Evolutionary conservation across 2,888 invertebrate genomes (phyloP), one percentile per base, ranked within the genome.

Genomic region (Matsumyia berberina): DNA sequence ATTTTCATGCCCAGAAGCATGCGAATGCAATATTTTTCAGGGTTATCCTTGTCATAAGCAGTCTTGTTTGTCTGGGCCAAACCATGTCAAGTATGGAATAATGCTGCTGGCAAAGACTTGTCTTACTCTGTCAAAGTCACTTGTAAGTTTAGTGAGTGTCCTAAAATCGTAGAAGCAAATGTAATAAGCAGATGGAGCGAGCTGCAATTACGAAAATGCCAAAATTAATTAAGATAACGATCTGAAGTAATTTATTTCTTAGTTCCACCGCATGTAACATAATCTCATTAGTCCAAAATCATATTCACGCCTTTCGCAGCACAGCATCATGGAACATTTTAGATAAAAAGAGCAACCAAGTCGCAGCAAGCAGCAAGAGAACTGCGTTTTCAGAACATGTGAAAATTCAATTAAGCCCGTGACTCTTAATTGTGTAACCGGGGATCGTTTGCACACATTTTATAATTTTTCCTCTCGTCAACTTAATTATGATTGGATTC

Each of bases 401-500:
- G 78, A 78, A 78, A 78, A 70, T 64, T 70, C 69, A 62, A 78
- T 78, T 78, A 78, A 70, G 53, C 35, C 29, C 44, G 24, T 24
- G 53, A 37, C 55, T 46, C 51, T 55, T 62, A 78, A 78, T 78
- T 70, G 55, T 62, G 70, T 55, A 33, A 29, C 29, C 55, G 62
- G 44, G 6, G 35, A 62, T 70, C 55, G 78, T 19, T 62, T 33
- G 44, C 53, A 55, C 44, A 19, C 35, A 39, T 66, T 67, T 46
- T 49, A 12, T 8, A 33, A 19, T 31, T 60, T 70, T 55, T 44
- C 31, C 24, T 70, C n/a, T 24, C 49, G 69, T 62, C 70, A 70
- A 31, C 55, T 64, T 79, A 64, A 72, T 79, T 79, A 72, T 79
- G 78, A 79, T 79, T 79, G 64, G 62, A 64, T 42, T 44, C 39